Conservation (phyloP, 2,113 vertebrate species). For the Clarias magur region DNA sequence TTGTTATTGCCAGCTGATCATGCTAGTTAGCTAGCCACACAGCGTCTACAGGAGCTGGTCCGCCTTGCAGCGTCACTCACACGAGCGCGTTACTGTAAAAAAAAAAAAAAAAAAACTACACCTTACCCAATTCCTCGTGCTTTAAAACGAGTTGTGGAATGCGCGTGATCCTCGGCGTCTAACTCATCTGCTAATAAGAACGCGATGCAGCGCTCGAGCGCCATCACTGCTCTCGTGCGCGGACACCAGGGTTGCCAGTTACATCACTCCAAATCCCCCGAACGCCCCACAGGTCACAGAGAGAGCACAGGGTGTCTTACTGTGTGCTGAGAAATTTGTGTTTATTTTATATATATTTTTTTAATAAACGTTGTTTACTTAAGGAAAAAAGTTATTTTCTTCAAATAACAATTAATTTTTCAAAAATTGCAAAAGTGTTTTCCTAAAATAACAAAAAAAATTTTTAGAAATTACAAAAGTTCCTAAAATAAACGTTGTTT, state of each 20-base stretch:
- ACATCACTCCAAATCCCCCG: neutral
- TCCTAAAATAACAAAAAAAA: neutral
- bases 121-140: conserved; percentile 20
- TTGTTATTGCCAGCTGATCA: neutral
- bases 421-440: neutral
- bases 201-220: conserved; percentile 41
- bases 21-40: neutral
- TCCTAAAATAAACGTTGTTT: no score
- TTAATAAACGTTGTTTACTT: no score
- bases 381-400: no score
- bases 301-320: no score
- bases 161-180: conserved; percentile 34
- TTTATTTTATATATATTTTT: no score
- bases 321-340: no score
- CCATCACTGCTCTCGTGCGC: neutral
- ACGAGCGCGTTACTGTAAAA: no score
- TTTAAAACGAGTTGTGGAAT: neutral
- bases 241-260: conserved; percentile 25
- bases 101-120: neutral
- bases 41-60: no score
- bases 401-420: neutral
- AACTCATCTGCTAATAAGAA: conserved; percentile 52
- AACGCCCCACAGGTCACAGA: neutral
- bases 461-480: no score
- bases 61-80: neutral